Evolutionary conservation across 2,888 invertebrate species (phyloP), one percentile per base, ranked within the genome.

Genomic region (Dolomedes plantarius): DNA sequence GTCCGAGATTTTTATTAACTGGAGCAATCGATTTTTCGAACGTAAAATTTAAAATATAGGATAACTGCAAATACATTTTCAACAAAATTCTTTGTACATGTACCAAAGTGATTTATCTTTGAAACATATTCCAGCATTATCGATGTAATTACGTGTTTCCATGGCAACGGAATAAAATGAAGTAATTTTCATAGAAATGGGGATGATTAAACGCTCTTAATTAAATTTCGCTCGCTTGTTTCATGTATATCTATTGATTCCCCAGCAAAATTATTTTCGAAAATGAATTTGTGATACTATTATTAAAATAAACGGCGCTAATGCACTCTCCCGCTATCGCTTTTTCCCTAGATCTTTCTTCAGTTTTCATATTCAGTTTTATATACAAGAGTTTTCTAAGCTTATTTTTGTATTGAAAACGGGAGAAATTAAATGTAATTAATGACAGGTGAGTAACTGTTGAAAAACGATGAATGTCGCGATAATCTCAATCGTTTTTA

Each of bases 191-290:
- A 46, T 13, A 46, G 11, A 46, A 46, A 46, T 46, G 46, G 46
- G 46, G 46, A 46, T 46, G 46, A 46, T 46, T 46, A 46, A 46
- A 46, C 46, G 46, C 16, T 46, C 46, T 46, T 46, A 46, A 46
- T 46, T 46, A 46, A 46, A 46, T 46, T 46, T 46, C 46, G 5
- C 46, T 16, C 46, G 9, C 46, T 46, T 16, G 9, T 16, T 46
- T 46, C 46, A 46, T 46, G 46, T 16, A 6, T 46, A 2, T 16
- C 46, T 46, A 46, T 46, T 46, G 46, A 46, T 46, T 46, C n/a
- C 9, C 16, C 46, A 16, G 2, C n/a, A 46, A 46, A 46, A 46
- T 46, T 46, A 46, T 46, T 46, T 46, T 46, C 7, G 46, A 46
- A 46, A 46, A 46, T 46, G 46, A 46, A 46, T 46, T 46, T 46